Base-by-base conservation (phyloP, 2,888 invertebrate species). In the Drosophila longiperda region DNA sequence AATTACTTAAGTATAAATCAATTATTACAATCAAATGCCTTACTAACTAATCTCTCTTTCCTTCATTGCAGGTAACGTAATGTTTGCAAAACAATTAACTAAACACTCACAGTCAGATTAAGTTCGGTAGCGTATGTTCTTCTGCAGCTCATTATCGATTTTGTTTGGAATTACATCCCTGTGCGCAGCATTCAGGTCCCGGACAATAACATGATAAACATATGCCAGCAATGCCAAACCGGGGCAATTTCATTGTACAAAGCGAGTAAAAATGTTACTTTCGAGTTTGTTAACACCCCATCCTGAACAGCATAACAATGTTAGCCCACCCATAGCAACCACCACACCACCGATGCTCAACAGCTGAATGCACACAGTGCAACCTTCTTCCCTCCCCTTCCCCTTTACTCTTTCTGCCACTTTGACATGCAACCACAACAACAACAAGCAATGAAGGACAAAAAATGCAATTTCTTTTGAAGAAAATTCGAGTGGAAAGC, bases 61-160 rank as follows among this genome's bases (percentile, higher is more conserved):
- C 72, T 32, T 83, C 23, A 8, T 88, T 84, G 8, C 84, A 85
- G 89, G 84, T 85, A 84, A 83, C 58, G 69, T 72, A 45, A 55
- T 57, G 53, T n/a, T 45, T 55, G n/a, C 50, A 26, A 20, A 54
- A 26, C 40, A 58, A 34, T 50, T 58, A n/a, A 32, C n/a, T 11
- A 45, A 34, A 29, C 50, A 42, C 58, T n/a, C 34, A 34, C n/a
- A 20, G 32, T 8, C 29, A 9, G n/a, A 11, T 38, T 29, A 20
- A 20, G 12, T 6, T 55, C 3, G 26, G 26, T 66, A 36, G n/a
- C 38, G 78, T 75, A 80, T 66, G 78, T 80, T 53, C 2, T 32
- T 4, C 9, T 52, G 38, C 9, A 50, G 15, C 59, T 57, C 58
- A 62, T 75, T 80, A 78, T 78, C 55, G 75, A 78, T 78, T 80